Evolutionary conservation across 2,797 vertebrate genomes (phyloP).

Genomic region (Eulemur mongoz): DNA sequence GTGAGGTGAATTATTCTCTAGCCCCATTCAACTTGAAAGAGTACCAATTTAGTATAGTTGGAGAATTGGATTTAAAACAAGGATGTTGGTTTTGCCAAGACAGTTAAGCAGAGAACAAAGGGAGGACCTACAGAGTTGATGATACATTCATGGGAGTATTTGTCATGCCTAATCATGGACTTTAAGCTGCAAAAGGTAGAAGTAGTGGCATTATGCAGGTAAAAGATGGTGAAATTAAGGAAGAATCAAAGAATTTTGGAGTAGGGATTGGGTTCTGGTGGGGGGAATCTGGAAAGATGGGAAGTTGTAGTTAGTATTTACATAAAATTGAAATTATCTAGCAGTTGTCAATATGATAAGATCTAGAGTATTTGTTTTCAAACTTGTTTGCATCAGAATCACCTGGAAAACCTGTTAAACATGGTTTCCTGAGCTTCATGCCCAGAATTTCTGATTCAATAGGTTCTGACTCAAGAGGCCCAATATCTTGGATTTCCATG

Average conservation of each 20-base stretch:
- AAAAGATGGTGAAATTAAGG: not conserved
- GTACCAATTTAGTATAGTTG: not conserved
- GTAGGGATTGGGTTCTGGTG: not conserved
- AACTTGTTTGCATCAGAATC: not conserved
- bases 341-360: not conserved
- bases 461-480: not conserved
- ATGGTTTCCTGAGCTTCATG: not conserved
- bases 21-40: not conserved
- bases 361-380: not conserved
- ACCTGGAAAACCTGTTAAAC: not conserved
- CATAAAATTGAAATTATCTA: not conserved
- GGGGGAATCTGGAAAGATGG: not conserved
- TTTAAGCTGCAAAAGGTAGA: not conserved
- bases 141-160: not conserved
- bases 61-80: not conserved
- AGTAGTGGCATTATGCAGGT: too few species aligned
- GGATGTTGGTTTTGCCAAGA: not conserved
- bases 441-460: not conserved
- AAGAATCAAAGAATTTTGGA: not conserved
- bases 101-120: not conserved
- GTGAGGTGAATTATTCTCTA: not conserved
- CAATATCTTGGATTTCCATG: not conserved
- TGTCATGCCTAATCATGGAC: not conserved
- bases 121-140: not conserved
- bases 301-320: not conserved